Evolutionary conservation across 2,113 vertebrate genomes (phyloP), one percentile per base, ranked within the genome.

Genomic region (Ciconia stormi): DNA sequence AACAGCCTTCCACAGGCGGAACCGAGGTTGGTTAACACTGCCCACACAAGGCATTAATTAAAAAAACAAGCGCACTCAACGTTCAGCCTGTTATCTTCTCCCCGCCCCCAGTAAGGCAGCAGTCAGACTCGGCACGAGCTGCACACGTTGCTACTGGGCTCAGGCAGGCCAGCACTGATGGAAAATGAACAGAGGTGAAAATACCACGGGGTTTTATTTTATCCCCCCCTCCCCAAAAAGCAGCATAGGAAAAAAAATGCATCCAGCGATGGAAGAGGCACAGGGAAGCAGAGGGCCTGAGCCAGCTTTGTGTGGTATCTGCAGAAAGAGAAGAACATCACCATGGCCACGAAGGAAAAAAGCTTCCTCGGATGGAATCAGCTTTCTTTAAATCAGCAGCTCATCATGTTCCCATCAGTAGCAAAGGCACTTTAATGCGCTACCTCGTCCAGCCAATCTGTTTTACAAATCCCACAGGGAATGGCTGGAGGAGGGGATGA

Each of bases 261-360:
- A 2, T n/a, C 20, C 46, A 38, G 9, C 0, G 0, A 52, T 2
- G 19, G 53, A 34, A 40, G 25, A 67, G 13, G 34, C 4, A 58
- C 6, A 66, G 36, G 21, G 18, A 65, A 26, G 27, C n/a, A 59
- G 25, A 79, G 46, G 13, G 76, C 38, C 34, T 20, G 21, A 70
- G 59, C 59, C 81, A 85, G 77, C 47, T 94, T 71, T 63, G n/a
- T 16, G 44, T 17, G 56, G 7, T 16, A 12, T 47, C 81, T 79
- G 73, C 78, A 83, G 69, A 30, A 66, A 32, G 19, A 47, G 34
- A 59, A 65, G 16, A 87, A 19, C n/a, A 78, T 36, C 81, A 76
- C 52, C 61, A 58, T 1, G 29, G 77, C 46, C 91, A 63, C 2
- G 0, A 63, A 1, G 2, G 53, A 72, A 82, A 47, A 38, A 76